Evolutionary conservation across 2,797 vertebrate genomes (phyloP).

Genomic region (Helostoma temminkii): DNA sequence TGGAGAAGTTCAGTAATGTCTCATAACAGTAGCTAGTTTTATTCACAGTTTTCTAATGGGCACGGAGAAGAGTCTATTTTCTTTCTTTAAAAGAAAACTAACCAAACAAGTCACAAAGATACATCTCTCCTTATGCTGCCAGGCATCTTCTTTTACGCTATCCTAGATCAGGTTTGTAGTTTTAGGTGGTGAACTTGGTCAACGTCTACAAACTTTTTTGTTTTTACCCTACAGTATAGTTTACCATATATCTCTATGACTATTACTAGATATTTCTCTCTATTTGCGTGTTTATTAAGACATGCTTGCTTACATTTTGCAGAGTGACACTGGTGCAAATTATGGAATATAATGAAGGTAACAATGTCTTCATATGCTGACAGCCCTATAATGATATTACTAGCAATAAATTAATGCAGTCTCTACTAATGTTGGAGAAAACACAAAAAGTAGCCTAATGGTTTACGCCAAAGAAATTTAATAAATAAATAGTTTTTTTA

Average conservation of each 20-base stretch:
- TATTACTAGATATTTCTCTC: no score
- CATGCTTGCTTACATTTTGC: no score
- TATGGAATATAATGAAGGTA: not conserved
- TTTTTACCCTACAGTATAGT: not conserved
- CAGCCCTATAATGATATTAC: no score
- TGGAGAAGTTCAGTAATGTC: constrained; percentile 41
- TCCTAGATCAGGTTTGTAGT: not conserved
- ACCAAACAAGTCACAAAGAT: constrained; percentile 25
- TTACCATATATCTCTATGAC: not conserved
- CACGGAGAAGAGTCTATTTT: constrained; percentile 12
- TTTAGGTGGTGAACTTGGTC: not conserved
- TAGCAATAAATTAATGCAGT: no score
- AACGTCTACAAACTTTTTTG: not conserved
- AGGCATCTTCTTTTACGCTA: constrained; percentile 10
- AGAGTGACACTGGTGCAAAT: not conserved
- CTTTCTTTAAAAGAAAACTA: constrained; percentile 26
- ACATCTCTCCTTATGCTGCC: constrained; percentile 13
- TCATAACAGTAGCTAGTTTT: constrained; percentile 39
- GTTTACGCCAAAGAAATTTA: not conserved
- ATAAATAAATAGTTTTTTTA: not conserved
- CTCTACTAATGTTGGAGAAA: not conserved
- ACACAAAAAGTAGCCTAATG: not conserved
- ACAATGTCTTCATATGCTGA: not conserved
- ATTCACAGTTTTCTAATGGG: constrained; percentile 41
- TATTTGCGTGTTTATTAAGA: no score